Evolutionary conservation across 2,888 invertebrate genomes (phyloP), one percentile per base, ranked within the genome.

Genomic region (Rotaria sp.): DNA sequence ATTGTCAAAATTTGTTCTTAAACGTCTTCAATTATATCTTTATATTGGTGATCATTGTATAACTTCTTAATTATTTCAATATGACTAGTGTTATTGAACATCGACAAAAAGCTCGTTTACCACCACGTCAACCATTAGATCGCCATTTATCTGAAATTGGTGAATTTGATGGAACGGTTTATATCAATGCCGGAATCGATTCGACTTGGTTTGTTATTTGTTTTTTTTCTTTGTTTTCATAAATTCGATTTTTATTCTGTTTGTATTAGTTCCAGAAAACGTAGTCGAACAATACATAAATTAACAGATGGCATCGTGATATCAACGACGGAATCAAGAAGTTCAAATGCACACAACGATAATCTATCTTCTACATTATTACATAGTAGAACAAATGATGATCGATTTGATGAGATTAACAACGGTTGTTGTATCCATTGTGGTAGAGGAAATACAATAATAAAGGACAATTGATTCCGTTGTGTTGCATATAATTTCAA

Each of bases 121-220:
- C 67, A 21, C 30, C 35, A 67, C 8, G 3, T n/a, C 80, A 80
- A 45, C 80, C 80, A 11, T n/a, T 80, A n/a, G 80, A 80, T 45
- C 18, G 80, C 45, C 80, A 80, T 80, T 45, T 80, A 45, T 41
- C 80, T 24, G 45, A 80, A 80, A n/a, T n/a, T 45, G n/a, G 1
- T 26, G 45, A 45, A n/a, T 13, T 0, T 4, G 45, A 80, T 80
- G 45, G 80, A n/a, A 45, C 80, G 24, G n/a, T 15, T n/a, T 45
- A 80, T 45, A n/a, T 80, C 5, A 80, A 80, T 80, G 80, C 80
- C n/a, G 80, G 80, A 13, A 80, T 80, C 45, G 80, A 80, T 45
- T 80, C 80, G 15, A 80, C 80, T 5, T 80, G 80, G 67, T 67
- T 67, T 18, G 67, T 67, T 2, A 18, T 21, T 67, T 55, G n/a